Evolutionary conservation across 2,113 vertebrate genomes (phyloP).

Genomic region (Tiliqua scincoides): DNA sequence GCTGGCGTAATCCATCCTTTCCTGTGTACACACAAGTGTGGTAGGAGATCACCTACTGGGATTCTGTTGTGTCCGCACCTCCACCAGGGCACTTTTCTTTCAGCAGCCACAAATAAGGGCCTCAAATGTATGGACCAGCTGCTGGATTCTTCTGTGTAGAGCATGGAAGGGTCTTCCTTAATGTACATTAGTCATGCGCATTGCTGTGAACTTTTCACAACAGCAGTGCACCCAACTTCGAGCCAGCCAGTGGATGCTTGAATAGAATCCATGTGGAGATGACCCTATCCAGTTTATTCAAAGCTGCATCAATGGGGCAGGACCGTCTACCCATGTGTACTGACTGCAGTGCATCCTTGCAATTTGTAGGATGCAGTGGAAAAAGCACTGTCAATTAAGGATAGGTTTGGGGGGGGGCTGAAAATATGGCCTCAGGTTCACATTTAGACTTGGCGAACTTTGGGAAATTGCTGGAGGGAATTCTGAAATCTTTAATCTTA

Average conservation of each 20-base stretch:
- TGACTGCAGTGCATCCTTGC: not conserved
- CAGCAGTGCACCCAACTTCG: not conserved
- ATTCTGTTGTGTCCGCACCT: no score
- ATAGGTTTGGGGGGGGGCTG: no score
- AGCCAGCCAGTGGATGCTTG: not conserved
- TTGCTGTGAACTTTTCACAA: not conserved
- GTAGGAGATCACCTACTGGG: not conserved
- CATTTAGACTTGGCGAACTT: not conserved
- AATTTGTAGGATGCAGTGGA: not conserved
- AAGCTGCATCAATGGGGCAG: no score
- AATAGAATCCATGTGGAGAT: not conserved
- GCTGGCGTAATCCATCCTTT: no score
- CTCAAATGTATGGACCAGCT: not conserved
- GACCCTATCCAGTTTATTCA: no score
- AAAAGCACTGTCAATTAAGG: no score
- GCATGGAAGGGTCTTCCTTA: not conserved
- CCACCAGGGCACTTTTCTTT: not conserved
- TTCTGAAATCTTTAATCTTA: not conserved
- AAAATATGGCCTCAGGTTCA: not conserved
- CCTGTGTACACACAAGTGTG: no score
- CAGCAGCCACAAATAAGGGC: not conserved
- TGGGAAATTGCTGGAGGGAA: not conserved
- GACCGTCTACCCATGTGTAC: no score
- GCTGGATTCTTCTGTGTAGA: not conserved
- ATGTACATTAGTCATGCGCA: no score